phyloP scores from a whole-genome alignment of 2,888 invertebrate genomes.

The Pycnomerus fuliginosus region DNA sequence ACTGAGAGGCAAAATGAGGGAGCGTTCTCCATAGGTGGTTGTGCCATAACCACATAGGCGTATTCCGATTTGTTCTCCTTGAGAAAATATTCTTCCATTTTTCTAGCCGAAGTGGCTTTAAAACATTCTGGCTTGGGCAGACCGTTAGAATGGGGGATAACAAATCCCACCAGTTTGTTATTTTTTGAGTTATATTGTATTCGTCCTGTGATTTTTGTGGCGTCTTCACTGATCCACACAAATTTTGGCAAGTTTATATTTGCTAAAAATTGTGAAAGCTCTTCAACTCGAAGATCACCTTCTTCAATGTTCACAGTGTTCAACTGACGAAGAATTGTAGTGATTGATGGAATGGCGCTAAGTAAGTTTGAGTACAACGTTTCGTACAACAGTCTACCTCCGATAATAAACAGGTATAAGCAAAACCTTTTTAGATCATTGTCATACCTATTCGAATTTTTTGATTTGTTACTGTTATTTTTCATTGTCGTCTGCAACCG shows the following conservation, averaged over 20 bases:
- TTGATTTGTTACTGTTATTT: neutral
- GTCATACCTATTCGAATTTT: neutral
- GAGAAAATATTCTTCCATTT: conserved; percentile 13
- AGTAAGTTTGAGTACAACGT: conserved; percentile 27
- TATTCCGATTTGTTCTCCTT: conserved; percentile 7
- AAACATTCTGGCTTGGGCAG: neutral
- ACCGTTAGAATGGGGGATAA: neutral
- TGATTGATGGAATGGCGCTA: conserved; percentile 4
- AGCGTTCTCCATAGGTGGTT: conserved; percentile 10
- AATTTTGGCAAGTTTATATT: neutral
- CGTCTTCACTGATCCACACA: conserved; percentile 3
- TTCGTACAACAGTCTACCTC: conserved; percentile 27
- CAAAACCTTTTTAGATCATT: neutral
- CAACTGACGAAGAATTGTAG: neutral
- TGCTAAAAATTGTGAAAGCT: neutral
- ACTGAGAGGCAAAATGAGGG: conserved; percentile 25
- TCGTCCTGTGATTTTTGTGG: conserved; percentile 1
- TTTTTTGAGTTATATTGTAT: neutral
- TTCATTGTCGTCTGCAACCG: no score
- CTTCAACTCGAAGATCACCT: neutral
- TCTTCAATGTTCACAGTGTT: neutral
- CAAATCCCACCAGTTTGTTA: conserved; percentile 1
- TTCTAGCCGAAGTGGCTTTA: conserved; percentile 1
- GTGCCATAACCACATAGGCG: conserved; percentile 27
- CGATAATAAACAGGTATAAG: conserved; percentile 16